Percentiles rank a stretch among this genome's conserved stretches.
phyloP scores from a whole-genome alignment of 2,797 vertebrate species.

The Arremon brunneinucha region DNA sequence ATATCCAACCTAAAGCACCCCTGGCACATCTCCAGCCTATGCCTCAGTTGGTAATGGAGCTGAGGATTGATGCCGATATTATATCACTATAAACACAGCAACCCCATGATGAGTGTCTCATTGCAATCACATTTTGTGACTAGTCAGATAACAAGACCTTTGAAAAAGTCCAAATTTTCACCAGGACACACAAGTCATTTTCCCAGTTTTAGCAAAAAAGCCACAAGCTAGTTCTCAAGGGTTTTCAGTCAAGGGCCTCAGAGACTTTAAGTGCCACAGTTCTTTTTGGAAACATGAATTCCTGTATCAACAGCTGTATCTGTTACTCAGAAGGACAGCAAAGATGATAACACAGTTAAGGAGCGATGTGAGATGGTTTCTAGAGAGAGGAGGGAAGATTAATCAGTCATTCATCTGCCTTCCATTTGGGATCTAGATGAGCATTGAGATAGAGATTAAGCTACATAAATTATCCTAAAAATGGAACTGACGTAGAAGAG shows the following conservation, averaged over 20 bases:
- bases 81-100: not conserved
- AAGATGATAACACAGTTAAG: not conserved
- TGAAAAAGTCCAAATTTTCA: not conserved
- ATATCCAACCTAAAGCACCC: not conserved
- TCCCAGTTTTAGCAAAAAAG: not conserved
- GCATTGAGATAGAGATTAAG: constrained; percentile 10
- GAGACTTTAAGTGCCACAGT: not conserved
- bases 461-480: constrained; percentile 49
- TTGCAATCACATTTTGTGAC: not conserved
- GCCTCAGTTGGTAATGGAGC: not conserved
- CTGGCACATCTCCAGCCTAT: not conserved
- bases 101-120: not conserved
- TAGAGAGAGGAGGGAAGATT: not conserved
- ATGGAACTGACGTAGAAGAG: constrained; percentile 21
- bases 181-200: rapidly evolving
- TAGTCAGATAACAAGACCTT: not conserved
- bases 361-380: not conserved
- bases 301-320: not conserved
- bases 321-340: not conserved
- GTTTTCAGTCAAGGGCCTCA: not conserved
- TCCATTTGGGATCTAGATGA: constrained; percentile 41
- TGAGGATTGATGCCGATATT: not conserved
- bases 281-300: not conserved
- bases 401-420: constrained; percentile 7
- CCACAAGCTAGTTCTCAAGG: not conserved